Conservation (phyloP, 2,113 vertebrate species). For the Montifringilla adamsi region DNA sequence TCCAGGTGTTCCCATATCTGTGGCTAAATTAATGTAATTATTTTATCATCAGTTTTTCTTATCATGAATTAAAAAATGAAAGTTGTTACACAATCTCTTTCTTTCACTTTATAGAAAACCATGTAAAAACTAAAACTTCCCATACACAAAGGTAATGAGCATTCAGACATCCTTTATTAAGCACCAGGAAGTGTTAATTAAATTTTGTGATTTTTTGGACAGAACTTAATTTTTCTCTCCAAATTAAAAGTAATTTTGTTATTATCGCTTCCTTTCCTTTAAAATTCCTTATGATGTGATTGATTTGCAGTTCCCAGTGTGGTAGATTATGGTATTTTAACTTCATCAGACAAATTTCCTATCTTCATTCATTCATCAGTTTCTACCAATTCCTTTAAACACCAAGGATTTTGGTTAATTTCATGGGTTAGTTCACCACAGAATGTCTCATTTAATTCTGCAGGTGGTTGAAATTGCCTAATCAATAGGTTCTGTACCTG, state of each 20-base stretch:
- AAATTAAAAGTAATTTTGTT: neutral
- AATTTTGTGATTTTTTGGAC: neutral
- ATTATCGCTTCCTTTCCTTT: neutral
- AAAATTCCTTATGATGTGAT: neutral
- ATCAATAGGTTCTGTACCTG: neutral
- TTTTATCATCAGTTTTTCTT: neutral
- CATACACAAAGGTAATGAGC: neutral
- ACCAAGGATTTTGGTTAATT: neutral
- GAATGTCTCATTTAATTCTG: neutral
- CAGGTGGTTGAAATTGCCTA: neutral
- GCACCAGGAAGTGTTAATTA: neutral
- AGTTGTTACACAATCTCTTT: neutral
- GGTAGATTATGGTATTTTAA: neutral
- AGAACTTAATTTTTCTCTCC: neutral
- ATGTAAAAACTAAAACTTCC: neutral
- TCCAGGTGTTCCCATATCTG: neutral
- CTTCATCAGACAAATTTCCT: neutral
- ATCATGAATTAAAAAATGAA: neutral
- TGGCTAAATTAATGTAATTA: neutral
- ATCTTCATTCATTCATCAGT: neutral
- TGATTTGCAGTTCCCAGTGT: neutral
- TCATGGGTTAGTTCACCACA: neutral
- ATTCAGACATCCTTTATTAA: neutral
- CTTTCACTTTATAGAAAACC: neutral
- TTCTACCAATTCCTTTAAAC: neutral